Conservation (phyloP, 2,888 invertebrate genomes). For the Platerodrilus igneus region DNA sequence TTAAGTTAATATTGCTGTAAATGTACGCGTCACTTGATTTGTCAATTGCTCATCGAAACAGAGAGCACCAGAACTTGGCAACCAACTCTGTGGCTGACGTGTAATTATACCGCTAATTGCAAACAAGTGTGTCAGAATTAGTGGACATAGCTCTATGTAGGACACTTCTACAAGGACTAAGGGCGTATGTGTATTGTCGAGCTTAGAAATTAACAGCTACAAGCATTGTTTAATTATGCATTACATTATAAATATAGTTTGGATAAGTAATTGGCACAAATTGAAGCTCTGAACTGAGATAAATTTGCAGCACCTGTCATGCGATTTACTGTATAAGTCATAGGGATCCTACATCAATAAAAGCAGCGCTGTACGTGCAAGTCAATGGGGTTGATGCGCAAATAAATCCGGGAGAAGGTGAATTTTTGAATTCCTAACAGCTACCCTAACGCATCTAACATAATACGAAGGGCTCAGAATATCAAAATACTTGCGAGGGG, state of each 20-base stretch:
- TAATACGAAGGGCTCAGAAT: too few relatives aligned
- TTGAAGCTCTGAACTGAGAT: slow-evolving; percentile 6
- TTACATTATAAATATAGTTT: slow-evolving; percentile 10
- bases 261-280: slow-evolving; percentile 13
- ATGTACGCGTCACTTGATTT: slow-evolving; percentile 21
- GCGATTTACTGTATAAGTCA: slow-evolving; percentile 3
- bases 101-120: slow-evolving; percentile 32
- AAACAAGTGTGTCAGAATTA: slow-evolving; percentile 27
- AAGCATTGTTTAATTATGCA: slow-evolving; percentile 9
- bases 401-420: slow-evolving; percentile 4
- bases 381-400: slow-evolving; percentile 5
- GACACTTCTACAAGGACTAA: slow-evolving; percentile 5
- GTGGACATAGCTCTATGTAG: slow-evolving; percentile 22
- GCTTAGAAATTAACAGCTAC: slow-evolving; percentile 9
- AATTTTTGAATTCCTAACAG: slow-evolving; percentile 10
- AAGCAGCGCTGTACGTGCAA: background rate
- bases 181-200: slow-evolving; percentile 7
- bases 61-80: slow-evolving; percentile 21
- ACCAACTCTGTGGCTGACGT: slow-evolving; percentile 31
- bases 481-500: too few relatives aligned
- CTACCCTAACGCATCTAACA: too few relatives aligned
- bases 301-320: slow-evolving; percentile 10
- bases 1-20: too few relatives aligned
- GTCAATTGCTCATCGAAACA: slow-evolving; percentile 16
- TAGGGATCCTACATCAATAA: background rate